Base-by-base conservation (phyloP, 2,113 vertebrate genomes). In the Callipepla squamata region DNA sequence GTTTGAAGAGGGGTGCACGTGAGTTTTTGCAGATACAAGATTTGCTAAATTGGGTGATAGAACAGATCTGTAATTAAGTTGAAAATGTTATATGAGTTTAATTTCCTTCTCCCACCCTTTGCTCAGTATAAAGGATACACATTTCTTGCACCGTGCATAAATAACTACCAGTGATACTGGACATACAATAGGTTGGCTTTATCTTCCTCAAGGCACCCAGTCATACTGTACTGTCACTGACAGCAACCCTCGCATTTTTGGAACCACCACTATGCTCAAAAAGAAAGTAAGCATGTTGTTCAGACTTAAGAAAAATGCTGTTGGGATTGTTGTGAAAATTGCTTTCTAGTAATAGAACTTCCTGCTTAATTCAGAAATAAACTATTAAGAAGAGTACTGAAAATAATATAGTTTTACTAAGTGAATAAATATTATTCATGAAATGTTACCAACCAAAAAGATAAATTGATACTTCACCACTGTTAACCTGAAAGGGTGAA, bases 401-500 rank as follows among this genome's bases (percentile, higher is more conserved):
- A 94, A 93, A 92, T 66, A 95, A 89, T 50, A 36, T 36, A 22
- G 48, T 88, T 95, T 85, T 92, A 65, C 61, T 50, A 53, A 73
- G 75, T 81, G 28, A 94, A 95, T 94, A 95, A 94, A 84, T 95
- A 72, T 58, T 92, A 81, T 76, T 95, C 77, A 68, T 93, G 55
- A 57, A 89, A 67, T 81, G 85, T 93, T 92, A 85, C 57, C 82
- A 87, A 48, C 23, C 28, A 95, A 87, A 96, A 95, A 75, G 89
- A 90, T 84, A 80, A 94, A 90, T 97, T 58, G 95, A 92, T 92
- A 26, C 89, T 90, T 86, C 79, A 55, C 53, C 42, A 22, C 47
- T 91, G 59, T 81, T 94, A 92, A 90, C 58, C 51, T 94, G 63
- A 38, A 97, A 97, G 73, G 75, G 67, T 92, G 90, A 95, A 97